These are phyloP conservation scores for Drosophila nigrodunni DNA, from an alignment of 1,140 invertebrate species.

Conservation along the genomic window DNA sequence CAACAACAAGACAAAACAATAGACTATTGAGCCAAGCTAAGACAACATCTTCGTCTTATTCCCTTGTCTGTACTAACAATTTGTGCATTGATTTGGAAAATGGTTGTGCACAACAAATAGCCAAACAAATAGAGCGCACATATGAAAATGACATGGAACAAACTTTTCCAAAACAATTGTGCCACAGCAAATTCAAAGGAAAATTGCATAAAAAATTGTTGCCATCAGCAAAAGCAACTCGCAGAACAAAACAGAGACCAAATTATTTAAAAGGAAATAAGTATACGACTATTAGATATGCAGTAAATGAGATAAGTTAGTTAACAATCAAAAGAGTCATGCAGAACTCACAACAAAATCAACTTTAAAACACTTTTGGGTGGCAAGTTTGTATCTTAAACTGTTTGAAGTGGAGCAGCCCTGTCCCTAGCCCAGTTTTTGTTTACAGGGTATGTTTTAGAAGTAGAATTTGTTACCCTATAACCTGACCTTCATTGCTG, in stretches of 20 bases:
- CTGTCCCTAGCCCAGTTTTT: neutral
- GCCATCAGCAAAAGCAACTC: constrained; percentile 66
- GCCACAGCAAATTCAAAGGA: constrained; percentile 29
- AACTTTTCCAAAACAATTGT: constrained; percentile 46
- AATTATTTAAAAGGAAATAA: constrained; percentile 34
- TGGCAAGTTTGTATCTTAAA: no score
- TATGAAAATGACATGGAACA: constrained; percentile 75
- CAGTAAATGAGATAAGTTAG: neutral
- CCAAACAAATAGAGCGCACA: constrained; percentile 59
- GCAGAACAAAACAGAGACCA: constrained; percentile 53
- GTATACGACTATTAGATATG: constrained; percentile 2
- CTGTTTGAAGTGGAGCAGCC: neutral
- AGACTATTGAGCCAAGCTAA: constrained; percentile 13
- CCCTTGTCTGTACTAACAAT: constrained; percentile 60
- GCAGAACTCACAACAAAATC: no score
- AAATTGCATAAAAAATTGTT: constrained; percentile 70
- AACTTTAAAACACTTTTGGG: no score
- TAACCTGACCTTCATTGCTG: constrained; percentile 72
- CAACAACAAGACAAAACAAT: constrained; percentile 25
- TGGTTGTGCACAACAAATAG: constrained; percentile 54
- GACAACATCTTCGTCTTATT: neutral
- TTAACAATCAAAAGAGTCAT: neutral
- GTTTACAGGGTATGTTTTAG: constrained; percentile 6
- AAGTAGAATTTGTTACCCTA: constrained; percentile 47
- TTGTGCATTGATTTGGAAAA: constrained; percentile 82